These are phyloP conservation scores for Gnatocerus cornutus DNA, from an alignment of 2,888 invertebrate species.

Conservation along the genomic window DNA sequence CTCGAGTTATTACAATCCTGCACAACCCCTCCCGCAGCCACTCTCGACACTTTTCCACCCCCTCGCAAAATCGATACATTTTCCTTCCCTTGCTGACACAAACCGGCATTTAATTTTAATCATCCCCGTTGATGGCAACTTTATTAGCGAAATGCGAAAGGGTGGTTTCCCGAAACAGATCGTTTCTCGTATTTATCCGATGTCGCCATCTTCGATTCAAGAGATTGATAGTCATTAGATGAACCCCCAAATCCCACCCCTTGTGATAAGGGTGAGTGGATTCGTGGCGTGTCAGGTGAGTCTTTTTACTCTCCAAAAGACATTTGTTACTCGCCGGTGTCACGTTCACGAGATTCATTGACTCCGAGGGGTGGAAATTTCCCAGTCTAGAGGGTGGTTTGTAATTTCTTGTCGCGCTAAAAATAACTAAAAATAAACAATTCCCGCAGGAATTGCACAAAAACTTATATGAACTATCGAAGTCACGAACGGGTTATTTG, in stretches of 20 bases:
- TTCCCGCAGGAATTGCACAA: too few species aligned
- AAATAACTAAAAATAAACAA: too few species aligned
- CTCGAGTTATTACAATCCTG: too few species aligned
- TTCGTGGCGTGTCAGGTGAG: constrained; percentile 5
- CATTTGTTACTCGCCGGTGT: constrained; percentile 3
- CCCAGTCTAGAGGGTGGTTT: constrained; percentile 2
- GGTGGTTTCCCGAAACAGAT: too few species aligned
- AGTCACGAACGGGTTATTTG: too few species aligned
- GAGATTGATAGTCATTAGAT: constrained; percentile 3
- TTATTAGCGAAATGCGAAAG: constrained; percentile 8
- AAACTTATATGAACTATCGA: too few species aligned
- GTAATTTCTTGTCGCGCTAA: too few species aligned
- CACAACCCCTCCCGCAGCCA: neutral
- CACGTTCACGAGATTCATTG: neutral
- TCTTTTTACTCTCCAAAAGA: constrained; percentile 7
- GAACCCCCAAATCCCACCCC: neutral
- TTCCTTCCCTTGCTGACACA: neutral
- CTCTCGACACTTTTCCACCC: constrained; percentile 3
- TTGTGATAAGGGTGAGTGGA: constrained; percentile 5
- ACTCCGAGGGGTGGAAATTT: neutral
- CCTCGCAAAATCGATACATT: constrained; percentile 4
- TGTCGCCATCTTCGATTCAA: constrained; percentile 2
- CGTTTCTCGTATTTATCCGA: too few species aligned
- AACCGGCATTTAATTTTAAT: constrained; percentile 13
- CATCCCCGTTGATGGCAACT: constrained; percentile 12